These are phyloP conservation scores for Tetramorium alpestre DNA, from an alignment of 1,140 invertebrate genomes.

Conservation along the genomic window DNA sequence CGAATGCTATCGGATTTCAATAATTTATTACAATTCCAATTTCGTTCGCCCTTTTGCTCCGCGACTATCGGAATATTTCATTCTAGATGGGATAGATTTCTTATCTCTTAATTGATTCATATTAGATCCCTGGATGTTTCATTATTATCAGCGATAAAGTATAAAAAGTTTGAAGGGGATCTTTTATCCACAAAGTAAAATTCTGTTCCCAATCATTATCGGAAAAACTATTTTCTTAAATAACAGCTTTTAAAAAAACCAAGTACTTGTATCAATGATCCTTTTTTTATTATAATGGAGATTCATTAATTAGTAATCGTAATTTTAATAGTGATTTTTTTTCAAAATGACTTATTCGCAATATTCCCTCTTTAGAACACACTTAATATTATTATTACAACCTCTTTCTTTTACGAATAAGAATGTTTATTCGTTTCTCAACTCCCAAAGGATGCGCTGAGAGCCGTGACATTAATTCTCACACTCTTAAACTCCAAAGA, in stretches of 20 bases:
- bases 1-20: slow-evolving; percentile 66
- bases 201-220: background rate
- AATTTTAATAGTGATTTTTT: background rate
- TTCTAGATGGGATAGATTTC: slow-evolving; percentile 22
- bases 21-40: slow-evolving; percentile 70
- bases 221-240: background rate
- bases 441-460: slow-evolving; percentile 17
- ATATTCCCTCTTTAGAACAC: no score
- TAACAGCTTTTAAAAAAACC: background rate
- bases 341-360: background rate
- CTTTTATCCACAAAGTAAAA: background rate
- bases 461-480: slow-evolving; percentile 49
- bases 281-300: background rate
- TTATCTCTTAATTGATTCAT: slow-evolving; percentile 54
- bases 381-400: slow-evolving; percentile 8
- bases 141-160: slow-evolving; percentile 27
- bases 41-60: slow-evolving; percentile 19
- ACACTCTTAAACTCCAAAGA: slow-evolving; percentile 55
- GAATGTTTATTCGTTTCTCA: slow-evolving; percentile 48
- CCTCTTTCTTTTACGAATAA: background rate
- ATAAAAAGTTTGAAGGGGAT: background rate
- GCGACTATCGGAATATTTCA: slow-evolving; percentile 44
- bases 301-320: background rate
- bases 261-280: background rate
- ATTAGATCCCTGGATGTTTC: slow-evolving; percentile 35